Evolutionary conservation across 2,888 invertebrate genomes (phyloP).

Genomic region (Alviniconcha strummeri): DNA sequence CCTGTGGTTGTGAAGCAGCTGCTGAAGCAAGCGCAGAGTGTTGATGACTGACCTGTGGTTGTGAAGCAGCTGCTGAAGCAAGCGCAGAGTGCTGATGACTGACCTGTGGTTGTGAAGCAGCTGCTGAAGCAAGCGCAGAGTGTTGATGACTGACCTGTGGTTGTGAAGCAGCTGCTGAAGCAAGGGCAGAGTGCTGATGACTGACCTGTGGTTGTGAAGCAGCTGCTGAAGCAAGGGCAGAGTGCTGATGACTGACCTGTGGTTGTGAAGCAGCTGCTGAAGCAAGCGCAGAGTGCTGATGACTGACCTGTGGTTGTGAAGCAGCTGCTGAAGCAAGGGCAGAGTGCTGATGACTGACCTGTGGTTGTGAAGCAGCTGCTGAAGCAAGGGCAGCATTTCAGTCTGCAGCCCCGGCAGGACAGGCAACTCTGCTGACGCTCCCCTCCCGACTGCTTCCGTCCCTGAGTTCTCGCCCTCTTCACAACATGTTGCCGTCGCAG

Average conservation of each 20-base stretch:
- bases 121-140: conserved; percentile 27
- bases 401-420: not conserved
- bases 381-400: conserved; percentile 17
- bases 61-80: conserved; percentile 34
- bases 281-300: not conserved
- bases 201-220: conserved; percentile 21
- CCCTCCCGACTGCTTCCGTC: not conserved
- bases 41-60: not conserved
- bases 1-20: conserved; percentile 32
- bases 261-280: conserved; percentile 35
- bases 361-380: conserved; percentile 34
- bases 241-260: too few relatives aligned
- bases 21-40: conserved; percentile 21
- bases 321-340: conserved; percentile 13
- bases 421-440: not conserved
- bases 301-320: conserved; percentile 19
- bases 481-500: not conserved
- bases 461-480: not conserved
- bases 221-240: conserved; percentile 32
- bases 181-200: not conserved
- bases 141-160: not conserved
- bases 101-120: conserved; percentile 29
- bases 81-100: not conserved
- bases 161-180: conserved; percentile 34
- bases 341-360: too few relatives aligned